Conservation (phyloP, 92 coral and sea anemone species). For the Blastomussa wellsi region DNA sequence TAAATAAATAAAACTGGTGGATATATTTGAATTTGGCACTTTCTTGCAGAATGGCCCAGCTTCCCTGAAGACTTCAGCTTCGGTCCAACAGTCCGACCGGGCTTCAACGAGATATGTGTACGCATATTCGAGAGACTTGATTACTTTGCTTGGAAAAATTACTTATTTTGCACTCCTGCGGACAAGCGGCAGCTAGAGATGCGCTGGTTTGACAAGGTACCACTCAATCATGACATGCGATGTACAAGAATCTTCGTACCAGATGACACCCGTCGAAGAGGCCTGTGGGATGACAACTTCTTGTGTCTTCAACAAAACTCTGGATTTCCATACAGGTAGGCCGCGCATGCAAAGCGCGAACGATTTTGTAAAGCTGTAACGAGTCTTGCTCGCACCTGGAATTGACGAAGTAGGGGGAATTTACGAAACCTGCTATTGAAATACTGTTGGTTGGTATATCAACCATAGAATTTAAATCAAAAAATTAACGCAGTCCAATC, state of each 20-base stretch:
- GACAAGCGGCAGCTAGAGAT: slow-evolving; percentile 76
- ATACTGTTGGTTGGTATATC: too few species aligned
- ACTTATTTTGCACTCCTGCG: slow-evolving; percentile 76
- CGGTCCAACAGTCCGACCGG: slow-evolving; percentile 52
- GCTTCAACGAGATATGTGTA: slow-evolving; percentile 65
- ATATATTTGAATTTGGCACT: not conserved
- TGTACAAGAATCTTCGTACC: slow-evolving; percentile 82
- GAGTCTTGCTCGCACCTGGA: not conserved
- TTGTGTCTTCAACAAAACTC: slow-evolving; percentile 72
- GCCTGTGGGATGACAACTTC: slow-evolving; percentile 82
- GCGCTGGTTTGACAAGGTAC: slow-evolving; percentile 82
- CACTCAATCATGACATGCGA: slow-evolving; percentile 45
- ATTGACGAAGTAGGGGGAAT: not conserved
- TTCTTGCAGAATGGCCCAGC: slow-evolving; percentile 80
- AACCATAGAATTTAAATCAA: too few species aligned
- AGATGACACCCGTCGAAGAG: slow-evolving; percentile 34
- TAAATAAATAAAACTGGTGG: too few species aligned
- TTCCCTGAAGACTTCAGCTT: slow-evolving; percentile 89
- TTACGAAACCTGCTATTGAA: not conserved
- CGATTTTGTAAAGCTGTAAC: not conserved
- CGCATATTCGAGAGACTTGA: slow-evolving; percentile 77
- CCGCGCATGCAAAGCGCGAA: not conserved
- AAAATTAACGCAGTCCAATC: too few species aligned
- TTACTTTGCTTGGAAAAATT: slow-evolving; percentile 66
- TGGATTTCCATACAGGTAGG: slow-evolving; percentile 76